Conservation (phyloP, 1,140 invertebrate species). For the Drosophila kurseongensis region DNA sequence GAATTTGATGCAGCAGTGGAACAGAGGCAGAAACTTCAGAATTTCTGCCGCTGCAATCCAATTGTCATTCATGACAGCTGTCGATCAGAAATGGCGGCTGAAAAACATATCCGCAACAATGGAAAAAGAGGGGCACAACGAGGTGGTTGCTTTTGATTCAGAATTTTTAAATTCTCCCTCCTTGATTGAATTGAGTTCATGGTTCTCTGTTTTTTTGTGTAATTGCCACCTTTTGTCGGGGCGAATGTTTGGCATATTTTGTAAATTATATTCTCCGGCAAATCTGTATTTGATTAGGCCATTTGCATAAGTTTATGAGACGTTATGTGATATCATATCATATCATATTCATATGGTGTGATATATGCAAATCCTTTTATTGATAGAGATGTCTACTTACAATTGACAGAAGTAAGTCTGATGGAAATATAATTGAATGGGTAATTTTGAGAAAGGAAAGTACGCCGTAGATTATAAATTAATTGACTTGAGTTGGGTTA, state of each 20-base stretch:
- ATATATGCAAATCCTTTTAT: conserved; percentile 37
- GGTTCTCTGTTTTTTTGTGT: conserved; percentile 32
- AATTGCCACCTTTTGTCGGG: conserved; percentile 74
- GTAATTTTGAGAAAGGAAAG: not conserved
- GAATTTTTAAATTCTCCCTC: conserved; percentile 14
- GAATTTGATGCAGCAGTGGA: conserved; percentile 13
- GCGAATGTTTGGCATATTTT: conserved; percentile 68
- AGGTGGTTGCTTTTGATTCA: conserved; percentile 61
- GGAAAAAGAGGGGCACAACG: not conserved
- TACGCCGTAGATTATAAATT: not conserved
- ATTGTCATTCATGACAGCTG: conserved; percentile 81
- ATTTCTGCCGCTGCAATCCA: conserved; percentile 53
- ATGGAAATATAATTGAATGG: not conserved
- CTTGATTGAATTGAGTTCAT: conserved; percentile 31
- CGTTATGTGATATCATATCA: conserved; percentile 24
- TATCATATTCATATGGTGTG: conserved; percentile 3
- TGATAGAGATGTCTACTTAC: conserved; percentile 9
- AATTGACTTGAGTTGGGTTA: conserved; percentile 1
- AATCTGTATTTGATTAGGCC: conserved; percentile 17
- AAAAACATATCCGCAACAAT: conserved; percentile 55
- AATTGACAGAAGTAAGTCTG: conserved; percentile 10
- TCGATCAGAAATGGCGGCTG: conserved; percentile 78
- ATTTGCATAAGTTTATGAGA: conserved; percentile 57
- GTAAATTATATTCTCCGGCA: conserved; percentile 55
- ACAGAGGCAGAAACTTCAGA: conserved; percentile 9